Conservation (phyloP, 1,140 invertebrate species). For the Eumaeus atala region DNA sequence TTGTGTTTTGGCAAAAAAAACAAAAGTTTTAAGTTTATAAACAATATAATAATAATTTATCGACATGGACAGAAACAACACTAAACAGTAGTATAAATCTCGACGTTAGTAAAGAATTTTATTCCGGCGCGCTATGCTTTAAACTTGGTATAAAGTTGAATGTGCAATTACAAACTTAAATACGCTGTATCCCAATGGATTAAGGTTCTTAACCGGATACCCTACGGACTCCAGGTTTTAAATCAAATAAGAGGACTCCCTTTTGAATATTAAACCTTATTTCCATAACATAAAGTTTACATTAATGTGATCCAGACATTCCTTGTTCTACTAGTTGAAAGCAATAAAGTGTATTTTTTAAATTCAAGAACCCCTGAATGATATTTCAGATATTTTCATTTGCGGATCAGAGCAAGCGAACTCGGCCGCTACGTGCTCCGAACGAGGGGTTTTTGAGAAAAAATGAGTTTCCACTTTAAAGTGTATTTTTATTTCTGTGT, state of each 20-base stretch:
- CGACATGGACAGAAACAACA: constrained; percentile 17
- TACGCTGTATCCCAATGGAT: constrained; percentile 28
- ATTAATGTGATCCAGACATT: not conserved
- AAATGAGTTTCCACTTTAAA: no score
- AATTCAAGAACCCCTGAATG: constrained; percentile 10
- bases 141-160: constrained; percentile 34
- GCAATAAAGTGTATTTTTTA: constrained; percentile 10
- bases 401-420: not conserved
- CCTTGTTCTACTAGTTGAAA: constrained; percentile 6
- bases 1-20: no score
- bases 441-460: not conserved
- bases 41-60: constrained; percentile 13
- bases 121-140: constrained; percentile 29
- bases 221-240: constrained; percentile 11
- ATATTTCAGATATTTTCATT: constrained; percentile 10
- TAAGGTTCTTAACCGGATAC: constrained; percentile 26
- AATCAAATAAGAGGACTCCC: constrained; percentile 16
- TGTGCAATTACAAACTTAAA: constrained; percentile 29
- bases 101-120: constrained; percentile 37
- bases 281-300: not conserved
- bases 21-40: no score
- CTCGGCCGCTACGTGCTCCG: not conserved
- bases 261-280: constrained; percentile 7
- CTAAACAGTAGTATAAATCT: constrained; percentile 37
- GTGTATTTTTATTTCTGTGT: no score